These are phyloP conservation scores for Lissonota sp. DNA, from an alignment of 2,888 invertebrate species.

Conservation along the genomic window DNA sequence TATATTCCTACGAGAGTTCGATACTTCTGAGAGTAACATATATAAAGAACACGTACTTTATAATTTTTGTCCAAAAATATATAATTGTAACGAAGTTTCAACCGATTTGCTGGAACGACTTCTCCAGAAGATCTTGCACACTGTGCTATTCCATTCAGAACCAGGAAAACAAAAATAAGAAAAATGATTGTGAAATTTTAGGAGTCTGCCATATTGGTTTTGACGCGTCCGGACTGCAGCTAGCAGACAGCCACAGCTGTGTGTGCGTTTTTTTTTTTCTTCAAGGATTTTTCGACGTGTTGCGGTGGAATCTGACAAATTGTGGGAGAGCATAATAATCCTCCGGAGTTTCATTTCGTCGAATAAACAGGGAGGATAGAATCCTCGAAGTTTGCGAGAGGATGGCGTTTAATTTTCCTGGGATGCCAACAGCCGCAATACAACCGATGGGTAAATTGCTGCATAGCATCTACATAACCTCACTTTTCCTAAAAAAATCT, in stretches of 20 bases:
- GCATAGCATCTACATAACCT: slow-evolving; percentile 42
- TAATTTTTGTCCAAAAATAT: too few relatives aligned
- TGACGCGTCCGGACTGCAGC: not conserved
- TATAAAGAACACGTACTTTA: too few relatives aligned
- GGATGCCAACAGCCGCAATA: slow-evolving; percentile 80
- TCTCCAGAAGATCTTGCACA: too few relatives aligned
- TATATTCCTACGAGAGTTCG: too few relatives aligned
- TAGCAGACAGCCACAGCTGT: slow-evolving; percentile 25
- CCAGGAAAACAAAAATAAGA: too few relatives aligned
- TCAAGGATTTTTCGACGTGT: not conserved
- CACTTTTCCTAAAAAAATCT: not conserved
- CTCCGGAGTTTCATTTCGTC: slow-evolving; percentile 2
- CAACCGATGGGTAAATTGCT: slow-evolving; percentile 79
- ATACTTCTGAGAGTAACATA: too few relatives aligned
- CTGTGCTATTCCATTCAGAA: too few relatives aligned
- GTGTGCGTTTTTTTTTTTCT: slow-evolving; percentile 13
- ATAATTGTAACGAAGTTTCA: too few relatives aligned
- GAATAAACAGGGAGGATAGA: slow-evolving; percentile 14
- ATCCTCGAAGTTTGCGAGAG: slow-evolving; percentile 53
- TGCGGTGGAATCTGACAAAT: slow-evolving; percentile 5
- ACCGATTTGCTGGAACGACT: too few relatives aligned
- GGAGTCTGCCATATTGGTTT: slow-evolving; percentile 60
- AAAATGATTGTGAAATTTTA: not conserved
- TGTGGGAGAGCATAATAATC: not conserved
- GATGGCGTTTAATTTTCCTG: slow-evolving; percentile 83